A percentile compares a stretch with the other conserved stretches of the same genome.
These are phyloP conservation scores for Dissostichus mawsoni DNA, from an alignment of 2,113 vertebrate species.

Conservation along the genomic window DNA sequence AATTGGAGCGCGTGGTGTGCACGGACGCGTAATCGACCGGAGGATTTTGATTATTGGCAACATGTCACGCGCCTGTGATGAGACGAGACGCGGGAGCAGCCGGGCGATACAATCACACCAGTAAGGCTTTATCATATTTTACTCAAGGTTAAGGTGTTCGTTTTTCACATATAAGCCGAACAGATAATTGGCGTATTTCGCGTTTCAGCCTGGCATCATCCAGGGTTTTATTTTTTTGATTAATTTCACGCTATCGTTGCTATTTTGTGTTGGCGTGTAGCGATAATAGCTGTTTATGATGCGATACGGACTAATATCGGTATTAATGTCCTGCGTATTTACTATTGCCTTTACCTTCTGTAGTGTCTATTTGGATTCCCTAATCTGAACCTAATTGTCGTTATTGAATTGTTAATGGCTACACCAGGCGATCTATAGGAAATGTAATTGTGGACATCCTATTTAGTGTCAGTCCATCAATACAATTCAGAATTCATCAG, in stretches of 20 bases:
- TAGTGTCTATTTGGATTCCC: too few relatives aligned
- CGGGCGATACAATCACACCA: conserved; percentile 10
- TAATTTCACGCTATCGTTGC: neutral
- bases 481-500: neutral
- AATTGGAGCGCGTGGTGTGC: neutral
- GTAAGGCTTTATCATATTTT: conserved; percentile 43
- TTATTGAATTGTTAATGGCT: neutral
- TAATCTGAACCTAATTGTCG: neutral
- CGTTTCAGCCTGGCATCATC: neutral
- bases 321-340: neutral
- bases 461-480: neutral
- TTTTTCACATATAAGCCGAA: neutral
- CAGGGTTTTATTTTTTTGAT: neutral
- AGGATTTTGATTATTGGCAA: neutral
- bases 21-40: neutral
- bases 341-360: neutral
- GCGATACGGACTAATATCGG: neutral
- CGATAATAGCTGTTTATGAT: neutral
- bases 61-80: conserved; percentile 8
- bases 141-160: neutral
- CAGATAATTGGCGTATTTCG: neutral
- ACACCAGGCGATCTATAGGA: neutral
- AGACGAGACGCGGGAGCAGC: conserved; percentile 31
- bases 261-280: conserved; percentile 2
- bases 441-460: neutral